Base-by-base conservation (phyloP, 2,888 invertebrate genomes). In the Lasioglossum morio region DNA sequence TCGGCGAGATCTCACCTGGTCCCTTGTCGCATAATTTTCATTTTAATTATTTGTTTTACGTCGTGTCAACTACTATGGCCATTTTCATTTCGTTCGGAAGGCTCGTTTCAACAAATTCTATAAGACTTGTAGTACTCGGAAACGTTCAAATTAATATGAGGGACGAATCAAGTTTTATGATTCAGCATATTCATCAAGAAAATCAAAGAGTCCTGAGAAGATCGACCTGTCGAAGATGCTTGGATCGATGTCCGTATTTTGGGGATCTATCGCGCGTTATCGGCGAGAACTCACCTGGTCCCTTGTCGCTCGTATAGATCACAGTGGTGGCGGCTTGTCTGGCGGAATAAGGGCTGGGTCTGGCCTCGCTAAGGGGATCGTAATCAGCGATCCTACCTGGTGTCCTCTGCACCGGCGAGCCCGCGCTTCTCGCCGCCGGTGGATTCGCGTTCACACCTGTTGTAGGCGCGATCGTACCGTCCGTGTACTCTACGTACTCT, bases 261-360 rank as follows among this genome's bases (percentile, higher is more conserved):
- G 2, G 30, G 16, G n/a, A 23, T 77, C 48, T 40, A 10, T 23
- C n/a, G 2, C 16, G 74, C 66, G 48, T 72, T 75, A 77, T 72
- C 57, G 72, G 19, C 23, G 37, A 60, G 74, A 82, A 89, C 95
- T 95, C 96, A 96, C 97, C 97, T 94, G 96, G 96, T 88, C 97
- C 97, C 92, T 96, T 96, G 94, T 97, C 97, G 72, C 97, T 97
- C 91, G 98, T 98, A 95, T 98, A 98, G 93, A 98, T 98, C 89
- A 98, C 96, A 34, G 98, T 98, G 77, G 98, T 97, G 5, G 97
- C 97, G 90, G 96, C 95, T 92, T 97, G 97, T 92, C 98, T 96
- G 85, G 97, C 97, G 7, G 98, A 97, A 93, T 97, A 97, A 0
- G 97, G 97, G 85, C 97, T 96, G 27, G 97, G 97, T 74, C 97